phyloP scores from a whole-genome alignment of 2,797 vertebrate species.

The Buphagus erythrorhynchus region DNA sequence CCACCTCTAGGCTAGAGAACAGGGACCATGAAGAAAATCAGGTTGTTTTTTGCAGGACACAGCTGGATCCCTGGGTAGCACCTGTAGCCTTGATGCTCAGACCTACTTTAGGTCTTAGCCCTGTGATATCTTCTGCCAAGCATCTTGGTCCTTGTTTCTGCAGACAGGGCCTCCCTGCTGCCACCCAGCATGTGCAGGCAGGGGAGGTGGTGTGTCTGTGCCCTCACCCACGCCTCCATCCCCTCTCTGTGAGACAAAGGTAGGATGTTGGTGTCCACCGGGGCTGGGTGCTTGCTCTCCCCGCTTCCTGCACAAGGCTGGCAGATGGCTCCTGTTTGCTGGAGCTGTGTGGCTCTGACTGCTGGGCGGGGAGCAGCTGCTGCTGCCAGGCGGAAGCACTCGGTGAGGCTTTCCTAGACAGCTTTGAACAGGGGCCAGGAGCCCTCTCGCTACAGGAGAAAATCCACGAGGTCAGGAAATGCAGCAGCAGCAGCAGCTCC shows the following conservation, averaged over 20 bases:
- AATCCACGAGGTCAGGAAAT: constrained; percentile 45
- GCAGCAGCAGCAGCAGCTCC: neutral
- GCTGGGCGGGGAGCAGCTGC: constrained; percentile 38
- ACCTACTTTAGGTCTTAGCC: neutral
- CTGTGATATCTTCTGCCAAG: neutral
- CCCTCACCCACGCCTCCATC: neutral
- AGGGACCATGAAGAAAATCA: neutral
- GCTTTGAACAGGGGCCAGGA: constrained; percentile 53
- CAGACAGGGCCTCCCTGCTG: neutral
- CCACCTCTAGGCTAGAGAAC: neutral
- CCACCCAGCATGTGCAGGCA: neutral
- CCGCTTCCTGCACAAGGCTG: neutral
- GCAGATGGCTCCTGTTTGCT: constrained; percentile 40
- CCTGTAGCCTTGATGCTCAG: neutral
- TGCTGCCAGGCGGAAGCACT: constrained; percentile 52
- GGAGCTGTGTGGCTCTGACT: neutral
- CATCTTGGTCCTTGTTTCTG: neutral
- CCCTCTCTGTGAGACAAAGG: neutral
- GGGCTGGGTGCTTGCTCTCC: neutral
- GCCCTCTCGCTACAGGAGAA: constrained; percentile 15
- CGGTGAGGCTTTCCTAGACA: constrained; percentile 47
- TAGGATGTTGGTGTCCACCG: neutral
- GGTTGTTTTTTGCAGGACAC: neutral
- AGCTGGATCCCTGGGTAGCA: neutral
- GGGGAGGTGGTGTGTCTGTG: neutral